Conservation (phyloP, 2,797 vertebrate genomes). For the Xerus rutilus region DNA sequence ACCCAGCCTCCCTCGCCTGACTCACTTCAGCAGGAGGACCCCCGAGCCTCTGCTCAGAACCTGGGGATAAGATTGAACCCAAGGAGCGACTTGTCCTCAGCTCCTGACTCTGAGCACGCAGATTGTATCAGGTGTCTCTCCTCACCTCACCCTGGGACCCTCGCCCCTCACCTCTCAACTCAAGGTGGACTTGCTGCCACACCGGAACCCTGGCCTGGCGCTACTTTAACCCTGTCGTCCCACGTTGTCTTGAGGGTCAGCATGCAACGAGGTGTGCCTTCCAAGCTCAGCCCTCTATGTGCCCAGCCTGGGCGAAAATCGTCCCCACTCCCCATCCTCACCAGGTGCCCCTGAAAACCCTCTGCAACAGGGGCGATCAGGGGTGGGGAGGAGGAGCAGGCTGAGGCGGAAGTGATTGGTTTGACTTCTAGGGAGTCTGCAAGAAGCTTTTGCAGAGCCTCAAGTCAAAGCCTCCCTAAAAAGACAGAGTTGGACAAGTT, state of each 20-base stretch:
- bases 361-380: too few relatives aligned
- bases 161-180: rapidly evolving
- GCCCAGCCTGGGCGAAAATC: not conserved
- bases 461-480: not conserved
- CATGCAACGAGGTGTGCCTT: not conserved
- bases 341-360: not conserved
- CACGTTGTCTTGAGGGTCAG: not conserved
- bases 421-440: not conserved
- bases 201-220: not conserved
- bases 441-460: not conserved
- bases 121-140: not conserved
- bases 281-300: not conserved
- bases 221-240: not conserved
- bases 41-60: not conserved
- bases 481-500: not conserved
- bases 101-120: not conserved
- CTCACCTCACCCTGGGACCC: not conserved
- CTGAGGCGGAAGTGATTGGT: not conserved
- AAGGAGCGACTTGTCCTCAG: too few relatives aligned
- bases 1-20: rapidly evolving
- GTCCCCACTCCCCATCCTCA: not conserved
- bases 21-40: not conserved
- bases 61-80: not conserved
- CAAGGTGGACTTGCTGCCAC: not conserved
- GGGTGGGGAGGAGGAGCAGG: not conserved